Evolutionary conservation across 30 jellyfish, hydroid and myxozoan genomes (phyloP), one percentile per base, ranked within the genome.

Genomic region (Rhopilema esculentum): DNA sequence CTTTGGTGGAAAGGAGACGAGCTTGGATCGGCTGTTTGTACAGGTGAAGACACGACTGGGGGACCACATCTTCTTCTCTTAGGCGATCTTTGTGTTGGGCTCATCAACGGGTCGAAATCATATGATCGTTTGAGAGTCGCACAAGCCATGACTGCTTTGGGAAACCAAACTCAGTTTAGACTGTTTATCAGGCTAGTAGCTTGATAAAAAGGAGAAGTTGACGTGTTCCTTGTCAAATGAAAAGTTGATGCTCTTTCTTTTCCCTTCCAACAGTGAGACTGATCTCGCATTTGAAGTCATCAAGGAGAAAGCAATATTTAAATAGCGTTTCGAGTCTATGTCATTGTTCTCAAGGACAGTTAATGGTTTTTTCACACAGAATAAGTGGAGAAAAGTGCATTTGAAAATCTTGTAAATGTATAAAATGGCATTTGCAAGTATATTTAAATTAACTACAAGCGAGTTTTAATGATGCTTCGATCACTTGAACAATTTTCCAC

Each of bases 91-190:
- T 88, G 97, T 0, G 88, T 50, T 16, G 97, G 97, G 83, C 97
- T 88, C 40, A 80, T 49, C 72, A 88, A 73, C 6, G 92, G 97
- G 80, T 88, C 97, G 92, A 88, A 88, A 67, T 88, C 97, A 32
- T 79, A 64, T 26, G 97, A 88, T 26, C 97, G 31, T 53, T 88
- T 88, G 61, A 88, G 89, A 49, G 97, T 88, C 27, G 97, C 97
- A 88, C 97, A 88, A 64, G 97, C 97, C 97, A 88, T 88, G 29
- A 8, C 70, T 28, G 68, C 26, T 4, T 31, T n/a, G 12, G 57
- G 12, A 40, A 40, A 40, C 57, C 57, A 12, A 40, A 40, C 6
- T 40, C 57, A 40, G 12, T 12, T 40, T 40, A 12, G 12, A 2
- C 6, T 2, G 12, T 40, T 12, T 40, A 2, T 6, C 12, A 6